Conservation (phyloP, 2,113 vertebrate genomes). For the Empidonax alnorum region DNA sequence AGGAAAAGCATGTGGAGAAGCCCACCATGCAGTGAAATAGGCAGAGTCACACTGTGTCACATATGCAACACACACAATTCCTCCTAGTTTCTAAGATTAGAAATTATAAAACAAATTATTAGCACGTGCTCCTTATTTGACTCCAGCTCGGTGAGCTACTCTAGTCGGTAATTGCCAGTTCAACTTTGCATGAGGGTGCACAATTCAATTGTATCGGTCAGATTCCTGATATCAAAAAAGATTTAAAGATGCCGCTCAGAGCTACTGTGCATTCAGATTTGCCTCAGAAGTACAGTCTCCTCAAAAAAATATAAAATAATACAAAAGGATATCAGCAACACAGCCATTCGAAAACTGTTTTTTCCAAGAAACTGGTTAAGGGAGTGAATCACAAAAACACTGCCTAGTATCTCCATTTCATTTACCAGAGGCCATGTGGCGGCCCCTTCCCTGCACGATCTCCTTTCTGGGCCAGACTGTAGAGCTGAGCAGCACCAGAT, state of each 20-base stretch:
- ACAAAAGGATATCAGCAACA: background rate
- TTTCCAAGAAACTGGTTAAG: background rate
- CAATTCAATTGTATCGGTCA: background rate
- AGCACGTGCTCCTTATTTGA: background rate
- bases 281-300: background rate
- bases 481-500: slow-evolving; percentile 35
- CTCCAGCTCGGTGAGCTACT: background rate
- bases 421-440: background rate
- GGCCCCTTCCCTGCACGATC: background rate
- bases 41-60: background rate
- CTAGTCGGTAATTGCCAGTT: background rate
- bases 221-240: background rate
- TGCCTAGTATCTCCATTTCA: background rate
- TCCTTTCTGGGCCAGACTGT: background rate
- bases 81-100: background rate
- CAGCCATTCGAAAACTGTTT: background rate
- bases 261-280: background rate
- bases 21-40: background rate
- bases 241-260: background rate
- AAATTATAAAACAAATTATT: background rate
- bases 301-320: background rate
- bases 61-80: background rate
- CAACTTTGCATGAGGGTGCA: background rate
- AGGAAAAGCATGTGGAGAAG: background rate
- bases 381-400: background rate